Percentiles rank a stretch among this genome's conserved stretches.
phyloP scores from a whole-genome alignment of 2,888 invertebrate species.

The Drosophila phalerata region DNA sequence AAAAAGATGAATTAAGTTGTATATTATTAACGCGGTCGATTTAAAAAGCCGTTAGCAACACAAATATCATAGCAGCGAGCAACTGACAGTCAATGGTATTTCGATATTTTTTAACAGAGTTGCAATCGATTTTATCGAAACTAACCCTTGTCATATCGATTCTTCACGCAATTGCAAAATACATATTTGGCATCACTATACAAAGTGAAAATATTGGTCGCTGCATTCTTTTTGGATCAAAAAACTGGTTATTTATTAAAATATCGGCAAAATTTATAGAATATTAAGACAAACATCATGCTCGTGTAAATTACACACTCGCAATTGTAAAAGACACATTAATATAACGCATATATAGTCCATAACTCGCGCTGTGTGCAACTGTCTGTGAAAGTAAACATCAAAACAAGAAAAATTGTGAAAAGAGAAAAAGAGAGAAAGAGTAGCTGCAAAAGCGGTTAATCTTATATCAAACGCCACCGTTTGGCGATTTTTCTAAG shows the following conservation, averaged over 20 bases:
- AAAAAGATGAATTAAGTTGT: slow-evolving; percentile 1
- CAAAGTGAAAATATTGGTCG: slow-evolving; percentile 16
- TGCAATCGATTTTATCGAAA: slow-evolving; percentile 16
- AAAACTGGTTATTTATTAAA: slow-evolving; percentile 63
- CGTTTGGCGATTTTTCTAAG: background rate
- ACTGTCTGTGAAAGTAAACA: slow-evolving; percentile 41
- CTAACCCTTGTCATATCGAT: slow-evolving; percentile 7
- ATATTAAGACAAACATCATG: slow-evolving; percentile 29
- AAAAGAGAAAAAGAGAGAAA: background rate
- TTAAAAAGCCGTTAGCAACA: slow-evolving; percentile 26
- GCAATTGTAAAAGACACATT: slow-evolving; percentile 15
- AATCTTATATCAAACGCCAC: background rate
- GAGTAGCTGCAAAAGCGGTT: background rate
- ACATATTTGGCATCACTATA: slow-evolving; percentile 14
- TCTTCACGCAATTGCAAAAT: background rate
- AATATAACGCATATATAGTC: background rate
- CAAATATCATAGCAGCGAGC: slow-evolving; percentile 13
- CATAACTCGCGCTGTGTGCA: slow-evolving; percentile 7
- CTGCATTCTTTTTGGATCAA: slow-evolving; percentile 28
- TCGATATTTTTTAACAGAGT: background rate
- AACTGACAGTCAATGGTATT: background rate
- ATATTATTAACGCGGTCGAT: background rate
- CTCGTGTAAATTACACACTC: slow-evolving; percentile 31
- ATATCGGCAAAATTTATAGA: slow-evolving; percentile 69
- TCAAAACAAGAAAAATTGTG: slow-evolving; percentile 33